Conservation (phyloP, 2,797 vertebrate species). For the Bradypodion pumilum region DNA sequence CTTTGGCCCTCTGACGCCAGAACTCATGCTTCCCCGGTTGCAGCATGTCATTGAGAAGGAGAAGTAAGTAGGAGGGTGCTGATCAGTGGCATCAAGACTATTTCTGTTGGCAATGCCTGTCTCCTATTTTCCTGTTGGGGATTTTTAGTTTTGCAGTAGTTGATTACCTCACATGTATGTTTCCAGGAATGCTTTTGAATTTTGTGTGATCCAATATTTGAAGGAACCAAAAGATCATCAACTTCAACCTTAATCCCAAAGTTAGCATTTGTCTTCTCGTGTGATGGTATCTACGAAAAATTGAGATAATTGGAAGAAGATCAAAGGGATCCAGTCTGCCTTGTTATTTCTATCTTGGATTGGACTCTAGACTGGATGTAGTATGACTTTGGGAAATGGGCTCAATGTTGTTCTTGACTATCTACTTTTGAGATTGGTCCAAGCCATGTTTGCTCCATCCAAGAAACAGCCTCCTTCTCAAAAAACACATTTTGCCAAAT, state of each 20-base stretch:
- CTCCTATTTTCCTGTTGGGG: fast-evolving
- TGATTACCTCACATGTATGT: not conserved
- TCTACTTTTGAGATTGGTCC: too few relatives aligned
- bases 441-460: too few relatives aligned
- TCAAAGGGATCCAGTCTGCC: not conserved
- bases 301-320: not conserved
- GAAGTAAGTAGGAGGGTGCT: slow-evolving; percentile 74
- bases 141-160: not conserved
- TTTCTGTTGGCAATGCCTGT: fast-evolving
- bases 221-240: not conserved
- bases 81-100: fast-evolving
- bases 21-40: slow-evolving; percentile 94
- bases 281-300: not conserved
- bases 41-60: slow-evolving; percentile 88
- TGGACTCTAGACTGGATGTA: too few relatives aligned
- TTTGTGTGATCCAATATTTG: not conserved
- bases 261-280: not conserved
- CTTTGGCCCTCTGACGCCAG: slow-evolving; percentile 88
- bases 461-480: too few relatives aligned
- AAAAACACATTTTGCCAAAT: too few relatives aligned
- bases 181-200: too few relatives aligned
- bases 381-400: too few relatives aligned
- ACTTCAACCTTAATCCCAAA: not conserved
- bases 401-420: too few relatives aligned
- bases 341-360: too few relatives aligned